These are phyloP conservation scores for Leptodirus hochenwartii DNA, from an alignment of 2,888 invertebrate species.

Conservation along the genomic window DNA sequence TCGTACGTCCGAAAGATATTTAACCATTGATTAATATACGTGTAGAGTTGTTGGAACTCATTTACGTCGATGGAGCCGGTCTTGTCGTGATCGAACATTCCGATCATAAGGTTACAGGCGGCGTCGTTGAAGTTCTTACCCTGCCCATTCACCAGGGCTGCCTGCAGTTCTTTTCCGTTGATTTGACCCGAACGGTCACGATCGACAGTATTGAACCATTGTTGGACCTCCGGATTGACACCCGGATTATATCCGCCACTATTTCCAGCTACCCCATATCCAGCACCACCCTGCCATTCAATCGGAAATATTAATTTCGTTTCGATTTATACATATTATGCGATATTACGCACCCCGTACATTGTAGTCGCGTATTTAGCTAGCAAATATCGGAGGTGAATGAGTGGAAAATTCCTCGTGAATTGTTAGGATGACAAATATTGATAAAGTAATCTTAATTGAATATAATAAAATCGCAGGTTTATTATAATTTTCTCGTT, in stretches of 20 bases:
- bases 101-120: conserved; percentile 76
- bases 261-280: too few relatives aligned
- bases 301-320: too few relatives aligned
- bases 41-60: conserved; percentile 74
- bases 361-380: too few relatives aligned
- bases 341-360: too few relatives aligned
- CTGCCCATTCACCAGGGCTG: conserved; percentile 70
- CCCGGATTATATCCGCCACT: conserved; percentile 12
- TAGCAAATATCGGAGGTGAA: too few relatives aligned
- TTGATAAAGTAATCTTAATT: too few relatives aligned
- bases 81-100: conserved; percentile 76
- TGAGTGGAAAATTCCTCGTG: too few relatives aligned
- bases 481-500: too few relatives aligned
- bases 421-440: too few relatives aligned
- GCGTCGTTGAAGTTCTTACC: conserved; percentile 67
- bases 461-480: too few relatives aligned
- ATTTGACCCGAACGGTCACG: conserved; percentile 70
- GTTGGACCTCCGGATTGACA: conserved; percentile 54
- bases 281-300: too few relatives aligned
- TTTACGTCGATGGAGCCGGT: conserved; percentile 67
- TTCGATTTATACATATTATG: too few relatives aligned
- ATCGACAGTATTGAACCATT: conserved; percentile 74
- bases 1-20: conserved; percentile 72
- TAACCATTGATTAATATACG: conserved; percentile 80
- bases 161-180: conserved; percentile 53